Evolutionary conservation across 2,113 vertebrate species (phyloP).

Genomic region (Ameiurus melas): DNA sequence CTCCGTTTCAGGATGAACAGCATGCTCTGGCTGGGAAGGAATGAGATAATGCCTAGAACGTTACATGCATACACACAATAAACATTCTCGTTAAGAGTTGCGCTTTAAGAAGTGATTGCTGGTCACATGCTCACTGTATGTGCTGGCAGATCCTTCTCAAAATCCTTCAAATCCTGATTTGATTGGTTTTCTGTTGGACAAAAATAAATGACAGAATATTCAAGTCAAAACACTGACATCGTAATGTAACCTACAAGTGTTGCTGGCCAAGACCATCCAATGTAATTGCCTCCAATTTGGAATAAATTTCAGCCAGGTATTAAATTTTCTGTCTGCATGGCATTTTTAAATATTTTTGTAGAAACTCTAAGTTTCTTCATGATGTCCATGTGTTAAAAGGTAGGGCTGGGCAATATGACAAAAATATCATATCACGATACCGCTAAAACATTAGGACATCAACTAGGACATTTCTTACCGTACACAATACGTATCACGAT

Average conservation of each 20-base stretch:
- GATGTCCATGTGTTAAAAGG: not conserved
- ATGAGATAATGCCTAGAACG: not conserved
- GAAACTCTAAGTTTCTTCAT: too few species aligned
- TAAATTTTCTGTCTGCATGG: not conserved
- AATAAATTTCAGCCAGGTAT: not conserved
- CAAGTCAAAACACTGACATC: not conserved
- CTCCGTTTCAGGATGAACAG: not conserved
- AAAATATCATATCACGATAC: too few species aligned
- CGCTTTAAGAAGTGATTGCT: not conserved
- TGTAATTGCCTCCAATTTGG: not conserved
- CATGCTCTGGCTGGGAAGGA: not conserved
- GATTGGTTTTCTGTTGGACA: constrained; percentile 1
- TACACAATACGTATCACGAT: too few species aligned
- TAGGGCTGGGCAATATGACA: too few species aligned
- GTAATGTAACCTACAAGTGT: not conserved
- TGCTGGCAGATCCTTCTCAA: not conserved
- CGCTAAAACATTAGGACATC: too few species aligned
- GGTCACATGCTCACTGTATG: not conserved
- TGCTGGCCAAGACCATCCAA: not conserved
- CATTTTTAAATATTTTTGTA: too few species aligned
- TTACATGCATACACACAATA: not conserved
- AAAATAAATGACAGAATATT: not conserved
- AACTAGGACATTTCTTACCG: too few species aligned
- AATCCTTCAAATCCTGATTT: not conserved
- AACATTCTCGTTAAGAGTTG: not conserved